These are phyloP conservation scores for Stenodera caucasica DNA, from an alignment of 2,888 invertebrate species.

Conservation along the genomic window DNA sequence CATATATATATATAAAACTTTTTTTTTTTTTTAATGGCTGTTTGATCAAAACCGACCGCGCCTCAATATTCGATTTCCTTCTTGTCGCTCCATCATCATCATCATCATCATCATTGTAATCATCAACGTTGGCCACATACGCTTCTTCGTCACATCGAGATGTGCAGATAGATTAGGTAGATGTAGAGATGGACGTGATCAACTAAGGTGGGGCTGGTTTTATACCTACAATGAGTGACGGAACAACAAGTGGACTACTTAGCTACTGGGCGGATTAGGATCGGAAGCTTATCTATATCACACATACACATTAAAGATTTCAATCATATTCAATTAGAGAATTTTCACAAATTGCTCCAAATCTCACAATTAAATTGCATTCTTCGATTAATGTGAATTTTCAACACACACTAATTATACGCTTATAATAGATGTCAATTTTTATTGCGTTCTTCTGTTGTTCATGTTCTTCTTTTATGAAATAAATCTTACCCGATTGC, in stretches of 20 bases:
- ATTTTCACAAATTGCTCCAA: no score
- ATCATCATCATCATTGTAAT: conserved; percentile 1
- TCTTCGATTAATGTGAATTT: no score
- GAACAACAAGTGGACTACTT: conserved; percentile 7
- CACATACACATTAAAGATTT: neutral
- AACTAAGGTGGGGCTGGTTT: neutral
- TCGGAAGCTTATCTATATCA: neutral
- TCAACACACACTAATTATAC: neutral
- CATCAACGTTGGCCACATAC: neutral
- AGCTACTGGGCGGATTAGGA: neutral
- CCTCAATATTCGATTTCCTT: conserved; percentile 34
- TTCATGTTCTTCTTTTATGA: neutral
- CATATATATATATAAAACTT: conserved; percentile 1
- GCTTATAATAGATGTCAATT: neutral
- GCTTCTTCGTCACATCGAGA: neutral
- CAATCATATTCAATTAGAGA: neutral
- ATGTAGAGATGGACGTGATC: neutral
- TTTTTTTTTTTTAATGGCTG: conserved; percentile 26
- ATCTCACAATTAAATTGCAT: no score
- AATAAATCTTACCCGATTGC: neutral
- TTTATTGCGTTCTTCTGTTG: neutral
- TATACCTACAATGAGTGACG: neutral
- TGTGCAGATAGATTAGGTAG: neutral
- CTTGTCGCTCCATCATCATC: conserved; percentile 14
- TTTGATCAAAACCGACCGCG: conserved; percentile 47